phyloP scores from a whole-genome alignment of 2,888 invertebrate species.

The Morpho helenor region DNA sequence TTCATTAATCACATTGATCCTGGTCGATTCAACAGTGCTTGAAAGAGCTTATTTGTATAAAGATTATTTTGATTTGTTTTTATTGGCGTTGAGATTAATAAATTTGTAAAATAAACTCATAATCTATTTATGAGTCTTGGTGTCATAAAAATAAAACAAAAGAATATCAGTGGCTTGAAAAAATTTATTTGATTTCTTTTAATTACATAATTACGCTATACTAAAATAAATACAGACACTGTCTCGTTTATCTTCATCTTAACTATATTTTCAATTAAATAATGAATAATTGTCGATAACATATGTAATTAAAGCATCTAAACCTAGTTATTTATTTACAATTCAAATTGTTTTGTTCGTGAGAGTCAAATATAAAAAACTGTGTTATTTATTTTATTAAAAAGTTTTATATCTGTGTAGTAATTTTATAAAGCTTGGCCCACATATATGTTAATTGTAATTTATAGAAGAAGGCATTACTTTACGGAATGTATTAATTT shows the following conservation, averaged over 20 bases:
- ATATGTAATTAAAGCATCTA: constrained; percentile 56
- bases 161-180: constrained; percentile 67
- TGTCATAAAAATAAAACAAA: constrained; percentile 21
- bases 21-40: too few species aligned
- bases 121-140: too few species aligned
- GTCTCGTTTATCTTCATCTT: constrained; percentile 63
- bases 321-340: constrained; percentile 69
- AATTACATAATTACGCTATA: constrained; percentile 71
- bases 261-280: constrained; percentile 69
- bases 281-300: constrained; percentile 56
- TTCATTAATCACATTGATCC: too few species aligned
- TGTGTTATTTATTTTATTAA: constrained; percentile 15
- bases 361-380: constrained; percentile 27
- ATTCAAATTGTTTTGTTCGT: constrained; percentile 55
- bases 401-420: constrained; percentile 6
- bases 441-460: background rate
- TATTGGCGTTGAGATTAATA: too few species aligned
- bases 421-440: constrained; percentile 6
- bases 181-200: constrained; percentile 76
- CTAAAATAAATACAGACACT: constrained; percentile 78
- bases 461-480: too few species aligned
- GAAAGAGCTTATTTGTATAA: too few species aligned
- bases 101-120: too few species aligned
- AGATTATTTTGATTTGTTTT: too few species aligned
- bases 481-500: too few species aligned